Base-by-base conservation (phyloP, 2,888 invertebrate species). In the Dioctria rufipes region DNA sequence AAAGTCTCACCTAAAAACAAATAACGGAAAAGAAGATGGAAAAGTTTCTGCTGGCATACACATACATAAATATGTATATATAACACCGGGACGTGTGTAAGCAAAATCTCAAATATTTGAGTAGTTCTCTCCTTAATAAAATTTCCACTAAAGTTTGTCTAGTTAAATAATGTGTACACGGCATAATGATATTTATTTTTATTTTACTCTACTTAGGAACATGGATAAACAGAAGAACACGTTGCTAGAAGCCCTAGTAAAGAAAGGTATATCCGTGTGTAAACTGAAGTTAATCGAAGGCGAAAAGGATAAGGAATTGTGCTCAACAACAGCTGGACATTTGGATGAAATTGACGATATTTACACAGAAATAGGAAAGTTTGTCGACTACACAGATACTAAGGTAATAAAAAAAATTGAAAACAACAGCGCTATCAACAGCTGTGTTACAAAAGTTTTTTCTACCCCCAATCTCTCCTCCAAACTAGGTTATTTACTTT, bases 191-290 rank as follows among this genome's bases (percentile, higher is more conserved):
- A 49, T 77, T 61, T 77, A 37, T 11, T 77, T 77, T 37, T 77
- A 63, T 63, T 63, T 77, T 63, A 46, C 46, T 63, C 13, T 61
- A 13, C 46, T 63, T 61, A 63, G 77, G 63, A 92, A 93, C 84
- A 96, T 96, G 92, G 98, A 98, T 83, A 95, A 95, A 86, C 94
- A 95, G 87, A 96, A 95, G 86, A 92, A 90, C 69, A 93, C 93
- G 82, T 90, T 97, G 73, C 89, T 98, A 65, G 98, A 98, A 84
- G 95, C 96, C 39, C 89, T 96, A 73, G 92, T 93, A 51, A 93
- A 94, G 82, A 93, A 93, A 87, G 96, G 95, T 73, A 91, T 93
- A 81, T 93, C 94, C 73, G 87, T 94, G 82, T 93, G 93, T 84
- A 93, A 94, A 81, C 89, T 94, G 81, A 90, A 90, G 79, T 88